Evolutionary conservation across 92 coral and sea anemone species (phyloP).

Genomic region (Blastomussa wellsi): DNA sequence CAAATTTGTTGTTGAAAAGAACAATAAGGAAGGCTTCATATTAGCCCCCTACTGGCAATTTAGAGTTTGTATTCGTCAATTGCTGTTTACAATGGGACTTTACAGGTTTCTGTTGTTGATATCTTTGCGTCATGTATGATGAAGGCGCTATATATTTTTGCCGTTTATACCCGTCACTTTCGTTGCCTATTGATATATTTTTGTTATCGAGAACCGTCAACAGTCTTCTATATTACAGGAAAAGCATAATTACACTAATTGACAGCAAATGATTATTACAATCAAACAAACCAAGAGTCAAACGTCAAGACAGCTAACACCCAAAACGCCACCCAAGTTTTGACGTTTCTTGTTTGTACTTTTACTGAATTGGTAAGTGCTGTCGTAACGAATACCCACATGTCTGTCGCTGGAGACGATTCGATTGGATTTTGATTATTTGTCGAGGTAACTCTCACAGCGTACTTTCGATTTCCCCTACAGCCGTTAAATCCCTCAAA

Average conservation of each 20-base stretch:
- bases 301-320: background rate
- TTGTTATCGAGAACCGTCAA: background rate
- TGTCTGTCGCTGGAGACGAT: background rate
- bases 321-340: background rate
- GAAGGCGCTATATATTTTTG: background rate
- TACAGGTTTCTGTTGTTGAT: background rate
- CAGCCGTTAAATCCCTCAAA: background rate
- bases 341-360: background rate
- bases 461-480: background rate
- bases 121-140: background rate
- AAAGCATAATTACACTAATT: background rate
- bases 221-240: background rate
- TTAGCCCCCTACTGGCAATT: constrained; percentile 25
- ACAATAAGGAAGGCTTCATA: constrained; percentile 5
- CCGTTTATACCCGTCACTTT: background rate
- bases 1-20: constrained; percentile 5
- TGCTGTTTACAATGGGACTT: constrained; percentile 17
- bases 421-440: background rate
- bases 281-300: background rate
- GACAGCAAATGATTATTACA: background rate
- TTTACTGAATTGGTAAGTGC: background rate
- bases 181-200: background rate
- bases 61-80: background rate
- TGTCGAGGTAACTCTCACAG: background rate
- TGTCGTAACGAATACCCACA: background rate